These are phyloP conservation scores for Cryptus armator DNA, from an alignment of 2,888 invertebrate species.

Conservation along the genomic window DNA sequence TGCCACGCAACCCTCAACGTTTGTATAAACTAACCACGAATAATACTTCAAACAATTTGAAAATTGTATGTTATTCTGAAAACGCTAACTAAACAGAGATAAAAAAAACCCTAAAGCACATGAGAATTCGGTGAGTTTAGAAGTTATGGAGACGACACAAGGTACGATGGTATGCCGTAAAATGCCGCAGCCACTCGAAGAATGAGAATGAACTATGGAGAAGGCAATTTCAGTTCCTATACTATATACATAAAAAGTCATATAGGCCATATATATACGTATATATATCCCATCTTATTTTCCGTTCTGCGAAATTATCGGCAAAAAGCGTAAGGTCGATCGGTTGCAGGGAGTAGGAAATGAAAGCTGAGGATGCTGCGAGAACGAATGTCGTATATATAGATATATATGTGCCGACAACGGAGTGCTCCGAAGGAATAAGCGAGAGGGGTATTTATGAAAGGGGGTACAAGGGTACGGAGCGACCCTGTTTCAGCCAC, in stretches of 20 bases:
- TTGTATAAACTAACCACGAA: conserved; percentile 34
- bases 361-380: conserved; percentile 54
- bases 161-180: background rate
- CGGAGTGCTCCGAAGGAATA: conserved; percentile 58
- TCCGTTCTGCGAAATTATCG: conserved; percentile 80
- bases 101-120: background rate
- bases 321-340: conserved; percentile 77
- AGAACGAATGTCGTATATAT: conserved; percentile 39
- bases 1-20: conserved; percentile 3
- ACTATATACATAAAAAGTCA: conserved; percentile 6
- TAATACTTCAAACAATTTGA: conserved; percentile 51
- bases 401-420: conserved; percentile 9
- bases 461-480: conserved; percentile 61
- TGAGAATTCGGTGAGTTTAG: conserved; percentile 23
- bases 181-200: background rate
- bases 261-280: too few species aligned
- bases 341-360: conserved; percentile 59
- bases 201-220: conserved; percentile 16
- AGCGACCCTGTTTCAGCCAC: conserved; percentile 61
- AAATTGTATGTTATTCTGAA: conserved; percentile 44
- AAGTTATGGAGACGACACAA: background rate
- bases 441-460: conserved; percentile 65
- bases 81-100: conserved; percentile 33
- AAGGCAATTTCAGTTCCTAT: conserved; percentile 70
- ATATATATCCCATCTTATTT: conserved; percentile 68